Evolutionary conservation across 1,140 invertebrate species (phyloP).

Genomic region (Apis dorsata): DNA sequence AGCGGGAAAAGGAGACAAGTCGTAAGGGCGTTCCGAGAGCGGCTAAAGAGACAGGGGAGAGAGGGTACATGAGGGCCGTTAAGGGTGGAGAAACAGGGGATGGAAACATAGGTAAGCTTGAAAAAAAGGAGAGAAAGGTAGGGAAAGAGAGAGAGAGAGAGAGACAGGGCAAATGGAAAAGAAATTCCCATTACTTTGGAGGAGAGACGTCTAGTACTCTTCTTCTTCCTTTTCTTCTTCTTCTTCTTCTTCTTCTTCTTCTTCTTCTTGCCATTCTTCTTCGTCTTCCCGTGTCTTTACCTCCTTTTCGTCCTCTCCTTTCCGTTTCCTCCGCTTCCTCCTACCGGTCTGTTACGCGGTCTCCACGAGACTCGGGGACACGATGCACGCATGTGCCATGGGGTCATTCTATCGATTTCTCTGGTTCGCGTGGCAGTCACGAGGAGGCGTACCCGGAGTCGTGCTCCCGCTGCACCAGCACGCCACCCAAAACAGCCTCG

Average conservation of each 20-base stretch:
- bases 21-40: slow-evolving; percentile 40
- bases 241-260: slow-evolving; percentile 45
- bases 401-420: slow-evolving; percentile 75
- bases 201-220: slow-evolving; percentile 66
- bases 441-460: slow-evolving; percentile 65
- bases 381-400: slow-evolving; percentile 73
- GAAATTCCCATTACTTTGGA: slow-evolving; percentile 75
- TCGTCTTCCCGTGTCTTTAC: slow-evolving; percentile 19
- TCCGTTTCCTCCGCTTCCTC: slow-evolving; percentile 51
- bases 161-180: slow-evolving; percentile 69
- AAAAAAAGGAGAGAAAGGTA: slow-evolving; percentile 7
- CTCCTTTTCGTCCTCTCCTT: slow-evolving; percentile 20
- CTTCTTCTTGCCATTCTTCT: slow-evolving; percentile 42
- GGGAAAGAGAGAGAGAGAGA: slow-evolving; percentile 49
- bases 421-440: slow-evolving; percentile 64
- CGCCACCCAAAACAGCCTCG: slow-evolving; percentile 78
- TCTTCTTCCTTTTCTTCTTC: slow-evolving; percentile 58
- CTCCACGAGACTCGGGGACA: slow-evolving; percentile 34
- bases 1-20: slow-evolving; percentile 38
- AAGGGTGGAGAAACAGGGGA: slow-evolving; percentile 5
- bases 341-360: slow-evolving; percentile 35
- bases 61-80: background rate
- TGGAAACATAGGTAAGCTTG: slow-evolving; percentile 24
- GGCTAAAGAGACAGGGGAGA: slow-evolving; percentile 44
- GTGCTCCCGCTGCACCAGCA: slow-evolving; percentile 58